phyloP scores from a whole-genome alignment of 2,797 vertebrate species.

The Sebastes kiyomatsui region DNA sequence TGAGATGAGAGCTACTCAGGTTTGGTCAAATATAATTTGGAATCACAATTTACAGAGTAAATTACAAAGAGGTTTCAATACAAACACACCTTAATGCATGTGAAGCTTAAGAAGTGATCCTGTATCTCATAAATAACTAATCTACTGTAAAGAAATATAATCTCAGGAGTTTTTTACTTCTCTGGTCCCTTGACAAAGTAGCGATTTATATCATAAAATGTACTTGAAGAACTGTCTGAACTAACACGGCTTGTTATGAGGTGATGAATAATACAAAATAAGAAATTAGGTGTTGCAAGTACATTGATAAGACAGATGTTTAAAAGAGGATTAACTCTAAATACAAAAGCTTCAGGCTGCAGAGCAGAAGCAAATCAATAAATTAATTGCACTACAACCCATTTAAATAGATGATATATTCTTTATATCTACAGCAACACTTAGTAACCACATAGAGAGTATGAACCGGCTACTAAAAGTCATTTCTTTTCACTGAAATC shows the following conservation, averaged over 20 bases:
- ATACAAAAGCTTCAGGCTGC: background rate
- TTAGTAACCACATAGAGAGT: background rate
- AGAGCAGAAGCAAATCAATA: conserved; percentile 37
- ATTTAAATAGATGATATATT: conserved; percentile 21
- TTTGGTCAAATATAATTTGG: conserved; percentile 8
- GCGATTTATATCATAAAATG: background rate
- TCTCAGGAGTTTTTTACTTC: background rate
- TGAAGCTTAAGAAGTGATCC: background rate
- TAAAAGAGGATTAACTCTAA: background rate
- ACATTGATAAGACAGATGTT: background rate
- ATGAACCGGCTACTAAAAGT: background rate
- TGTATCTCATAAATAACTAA: background rate
- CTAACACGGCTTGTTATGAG: conserved; percentile 1
- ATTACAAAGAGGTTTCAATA: background rate
- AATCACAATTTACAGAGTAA: background rate
- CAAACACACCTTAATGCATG: background rate
- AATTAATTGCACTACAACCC: conserved; percentile 22
- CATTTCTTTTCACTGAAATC: conserved; percentile 1
- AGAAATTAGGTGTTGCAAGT: background rate
- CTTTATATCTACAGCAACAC: conserved; percentile 24
- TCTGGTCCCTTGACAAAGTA: conserved; percentile 12
- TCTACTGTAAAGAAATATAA: background rate
- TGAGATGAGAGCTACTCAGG: conserved; percentile 43
- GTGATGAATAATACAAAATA: background rate
- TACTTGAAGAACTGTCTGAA: background rate